Conservation (phyloP, 2,797 vertebrate species). For the Typhlichthys eigenmanni region DNA sequence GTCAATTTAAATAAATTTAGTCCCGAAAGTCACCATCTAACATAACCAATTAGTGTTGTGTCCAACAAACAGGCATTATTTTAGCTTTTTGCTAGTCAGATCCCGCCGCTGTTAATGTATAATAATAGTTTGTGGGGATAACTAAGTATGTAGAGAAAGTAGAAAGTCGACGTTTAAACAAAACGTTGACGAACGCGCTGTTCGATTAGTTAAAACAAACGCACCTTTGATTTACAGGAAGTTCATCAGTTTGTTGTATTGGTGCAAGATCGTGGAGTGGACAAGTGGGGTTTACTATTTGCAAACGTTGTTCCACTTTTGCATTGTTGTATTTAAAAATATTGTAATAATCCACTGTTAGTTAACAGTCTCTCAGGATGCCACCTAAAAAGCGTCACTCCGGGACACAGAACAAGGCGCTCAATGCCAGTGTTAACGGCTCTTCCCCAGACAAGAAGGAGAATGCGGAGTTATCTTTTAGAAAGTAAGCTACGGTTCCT, state of each 20-base stretch:
- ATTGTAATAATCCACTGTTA: neutral
- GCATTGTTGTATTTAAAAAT: neutral
- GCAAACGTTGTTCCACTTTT: constrained; percentile 1
- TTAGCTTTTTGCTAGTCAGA: too few relatives aligned
- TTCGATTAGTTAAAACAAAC: constrained; percentile 33
- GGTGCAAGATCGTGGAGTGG: constrained; percentile 39
- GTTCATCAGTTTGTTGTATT: constrained; percentile 50
- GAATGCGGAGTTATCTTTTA: constrained; percentile 62
- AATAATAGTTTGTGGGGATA: too few relatives aligned
- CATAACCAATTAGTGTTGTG: too few relatives aligned
- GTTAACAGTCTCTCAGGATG: constrained; percentile 43
- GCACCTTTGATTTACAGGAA: constrained; percentile 51
- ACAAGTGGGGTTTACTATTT: constrained; percentile 58
- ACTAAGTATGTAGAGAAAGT: too few relatives aligned
- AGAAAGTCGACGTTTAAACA: neutral
- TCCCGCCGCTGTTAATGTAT: too few relatives aligned
- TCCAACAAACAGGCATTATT: too few relatives aligned
- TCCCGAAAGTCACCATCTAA: too few relatives aligned
- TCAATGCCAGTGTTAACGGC: constrained; percentile 52
- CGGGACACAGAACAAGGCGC: constrained; percentile 59
- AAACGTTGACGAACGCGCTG: neutral
- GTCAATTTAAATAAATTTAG: too few relatives aligned
- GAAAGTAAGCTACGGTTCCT: constrained; percentile 60
- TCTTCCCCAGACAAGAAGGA: constrained; percentile 59
- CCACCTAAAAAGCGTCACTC: constrained; percentile 69